phyloP scores from a whole-genome alignment of 1,140 invertebrate genomes.

The Caenorhabditis briggsae region DNA sequence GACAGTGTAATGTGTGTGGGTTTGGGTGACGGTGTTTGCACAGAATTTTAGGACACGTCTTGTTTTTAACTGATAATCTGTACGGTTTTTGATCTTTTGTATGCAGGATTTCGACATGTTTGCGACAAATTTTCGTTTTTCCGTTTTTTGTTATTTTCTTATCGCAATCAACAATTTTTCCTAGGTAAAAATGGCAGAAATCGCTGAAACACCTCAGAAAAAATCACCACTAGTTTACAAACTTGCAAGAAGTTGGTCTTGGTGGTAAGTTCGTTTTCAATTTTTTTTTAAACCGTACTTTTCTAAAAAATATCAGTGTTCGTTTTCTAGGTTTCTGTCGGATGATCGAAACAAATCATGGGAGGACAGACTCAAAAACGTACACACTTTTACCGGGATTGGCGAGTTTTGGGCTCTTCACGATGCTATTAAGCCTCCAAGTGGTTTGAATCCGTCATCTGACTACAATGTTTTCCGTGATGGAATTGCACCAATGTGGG shows the following conservation, averaged over 20 bases:
- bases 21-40: not conserved
- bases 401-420: conserved; percentile 95
- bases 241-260: conserved; percentile 1
- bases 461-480: conserved; percentile 94
- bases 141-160: too few relatives aligned
- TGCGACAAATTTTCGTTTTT: too few relatives aligned
- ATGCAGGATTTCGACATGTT: too few relatives aligned
- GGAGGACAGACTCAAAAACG: conserved; percentile 93
- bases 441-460: conserved; percentile 87
- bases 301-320: not conserved
- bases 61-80: not conserved
- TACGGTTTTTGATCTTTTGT: too few relatives aligned
- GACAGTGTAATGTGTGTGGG: not conserved
- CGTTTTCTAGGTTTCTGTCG: conserved; percentile 93
- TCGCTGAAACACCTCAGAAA: too few relatives aligned
- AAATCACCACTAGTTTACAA: not conserved
- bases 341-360: conserved; percentile 88
- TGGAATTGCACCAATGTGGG: conserved; percentile 97
- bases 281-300: not conserved
- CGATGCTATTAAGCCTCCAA: conserved; percentile 91
- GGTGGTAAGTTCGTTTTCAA: conserved; percentile 11
- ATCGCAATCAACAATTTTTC: too few relatives aligned
- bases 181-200: too few relatives aligned
- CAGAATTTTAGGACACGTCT: not conserved
- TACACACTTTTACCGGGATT: conserved; percentile 92